phyloP scores from a whole-genome alignment of 1,140 invertebrate species.

The Piezodorus guildinii region DNA sequence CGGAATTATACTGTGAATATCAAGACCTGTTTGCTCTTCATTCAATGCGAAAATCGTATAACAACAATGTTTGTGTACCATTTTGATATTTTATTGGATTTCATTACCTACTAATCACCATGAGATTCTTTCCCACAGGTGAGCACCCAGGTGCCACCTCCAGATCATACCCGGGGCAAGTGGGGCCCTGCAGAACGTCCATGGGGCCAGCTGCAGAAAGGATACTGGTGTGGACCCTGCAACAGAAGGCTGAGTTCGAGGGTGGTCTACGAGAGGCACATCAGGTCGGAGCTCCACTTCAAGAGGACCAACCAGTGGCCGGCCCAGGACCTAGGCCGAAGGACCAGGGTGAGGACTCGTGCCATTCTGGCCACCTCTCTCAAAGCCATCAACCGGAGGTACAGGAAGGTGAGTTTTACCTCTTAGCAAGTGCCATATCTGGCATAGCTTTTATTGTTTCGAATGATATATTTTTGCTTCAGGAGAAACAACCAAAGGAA shows the following conservation, averaged over 20 bases:
- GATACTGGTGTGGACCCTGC: conserved; percentile 66
- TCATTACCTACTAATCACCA: no score
- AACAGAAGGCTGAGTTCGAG: conserved; percentile 58
- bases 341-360: not conserved
- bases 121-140: no score
- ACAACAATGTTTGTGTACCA: no score
- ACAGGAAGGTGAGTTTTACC: conserved; percentile 3
- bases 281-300: conserved; percentile 22
- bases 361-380: not conserved
- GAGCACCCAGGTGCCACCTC: conserved; percentile 39
- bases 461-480: no score
- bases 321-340: not conserved
- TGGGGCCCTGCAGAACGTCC: conserved; percentile 44
- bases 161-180: conserved; percentile 59
- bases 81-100: no score
- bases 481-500: not conserved
- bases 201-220: conserved; percentile 37
- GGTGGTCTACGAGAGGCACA: conserved; percentile 47
- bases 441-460: not conserved
- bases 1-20: no score
- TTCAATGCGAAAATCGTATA: no score
- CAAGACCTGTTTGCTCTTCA: no score
- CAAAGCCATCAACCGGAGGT: conserved; percentile 6
- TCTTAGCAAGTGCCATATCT: not conserved
- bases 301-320: conserved; percentile 10